phyloP scores from a whole-genome alignment of 2,113 vertebrate species.

The Esox niger region DNA sequence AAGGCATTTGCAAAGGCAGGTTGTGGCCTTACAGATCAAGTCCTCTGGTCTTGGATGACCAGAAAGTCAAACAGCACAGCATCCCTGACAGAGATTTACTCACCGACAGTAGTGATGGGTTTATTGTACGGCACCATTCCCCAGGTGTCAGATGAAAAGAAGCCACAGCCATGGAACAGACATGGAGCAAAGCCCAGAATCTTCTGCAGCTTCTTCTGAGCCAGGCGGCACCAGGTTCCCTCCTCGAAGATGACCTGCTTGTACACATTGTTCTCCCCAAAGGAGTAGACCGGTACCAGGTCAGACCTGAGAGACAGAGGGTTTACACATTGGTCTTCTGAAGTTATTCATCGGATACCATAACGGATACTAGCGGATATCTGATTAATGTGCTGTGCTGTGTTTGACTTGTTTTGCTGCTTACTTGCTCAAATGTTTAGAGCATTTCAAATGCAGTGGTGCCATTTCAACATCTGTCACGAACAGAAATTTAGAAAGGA shows the following conservation, averaged over 20 bases:
- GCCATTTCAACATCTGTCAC: background rate
- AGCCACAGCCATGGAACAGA: constrained; percentile 89
- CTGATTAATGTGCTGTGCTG: background rate
- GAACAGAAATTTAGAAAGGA: background rate
- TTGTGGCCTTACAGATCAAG: too few species aligned
- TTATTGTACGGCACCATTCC: constrained; percentile 88
- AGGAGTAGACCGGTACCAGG: constrained; percentile 92
- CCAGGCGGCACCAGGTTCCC: constrained; percentile 78
- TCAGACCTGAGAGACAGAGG: constrained; percentile 75
- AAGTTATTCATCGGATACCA: background rate
- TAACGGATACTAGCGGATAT: background rate
- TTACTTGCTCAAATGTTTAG: background rate
- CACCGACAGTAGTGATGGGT: constrained; percentile 91
- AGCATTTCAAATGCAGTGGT: too few species aligned
- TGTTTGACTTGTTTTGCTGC: background rate
- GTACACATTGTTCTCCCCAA: constrained; percentile 93
- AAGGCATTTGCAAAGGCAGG: too few species aligned
- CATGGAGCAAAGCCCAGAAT: constrained; percentile 91
- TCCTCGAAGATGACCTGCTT: constrained; percentile 92
- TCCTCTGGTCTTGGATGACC: too few species aligned
- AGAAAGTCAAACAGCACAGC: background rate
- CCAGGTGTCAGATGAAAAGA: constrained; percentile 87
- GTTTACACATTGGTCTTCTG: background rate
- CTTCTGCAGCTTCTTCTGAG: constrained; percentile 91
- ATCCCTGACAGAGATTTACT: constrained; percentile 39